phyloP scores from a whole-genome alignment of 2,113 vertebrate genomes.

The Bubo bubo region DNA sequence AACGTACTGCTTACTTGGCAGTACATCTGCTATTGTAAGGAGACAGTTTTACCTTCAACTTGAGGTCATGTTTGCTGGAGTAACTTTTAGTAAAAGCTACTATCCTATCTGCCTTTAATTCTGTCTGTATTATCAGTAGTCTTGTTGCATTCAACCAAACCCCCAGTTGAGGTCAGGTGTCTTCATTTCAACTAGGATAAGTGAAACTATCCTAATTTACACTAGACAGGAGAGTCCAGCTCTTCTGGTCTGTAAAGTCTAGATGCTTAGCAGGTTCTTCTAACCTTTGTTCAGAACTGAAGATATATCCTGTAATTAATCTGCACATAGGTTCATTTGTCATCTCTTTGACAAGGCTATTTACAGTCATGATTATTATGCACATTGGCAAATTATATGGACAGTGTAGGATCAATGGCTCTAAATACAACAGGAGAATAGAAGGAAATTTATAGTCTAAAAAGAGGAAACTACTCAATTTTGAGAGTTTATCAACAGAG shows the following conservation, averaged over 20 bases:
- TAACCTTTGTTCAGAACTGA: not conserved
- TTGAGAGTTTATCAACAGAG: slow-evolving; percentile 23
- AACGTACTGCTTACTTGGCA: not conserved
- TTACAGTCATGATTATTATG: slow-evolving; percentile 9
- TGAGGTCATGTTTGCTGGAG: not conserved
- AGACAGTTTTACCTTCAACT: not conserved
- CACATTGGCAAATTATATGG: not conserved
- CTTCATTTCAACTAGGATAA: not conserved
- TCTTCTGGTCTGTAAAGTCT: not conserved
- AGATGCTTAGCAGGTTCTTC: not conserved
- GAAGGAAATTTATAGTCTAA: not conserved
- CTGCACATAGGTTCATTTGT: not conserved
- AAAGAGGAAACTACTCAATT: slow-evolving; percentile 1
- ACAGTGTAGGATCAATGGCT: not conserved
- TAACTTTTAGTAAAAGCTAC: not conserved
- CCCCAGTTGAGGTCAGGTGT: not conserved
- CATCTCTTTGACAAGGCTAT: slow-evolving; percentile 12
- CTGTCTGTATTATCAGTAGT: not conserved
- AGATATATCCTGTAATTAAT: not conserved
- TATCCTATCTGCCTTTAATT: not conserved
- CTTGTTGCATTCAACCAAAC: not conserved
- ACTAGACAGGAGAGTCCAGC: not conserved
- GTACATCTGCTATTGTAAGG: not conserved
- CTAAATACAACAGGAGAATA: slow-evolving; percentile 4
- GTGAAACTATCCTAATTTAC: not conserved